A percentile compares a stretch with the other conserved stretches of the same genome.
Evolutionary conservation across 2,113 vertebrate species (phyloP).

Genomic region (Grammomys dolichurus): DNA sequence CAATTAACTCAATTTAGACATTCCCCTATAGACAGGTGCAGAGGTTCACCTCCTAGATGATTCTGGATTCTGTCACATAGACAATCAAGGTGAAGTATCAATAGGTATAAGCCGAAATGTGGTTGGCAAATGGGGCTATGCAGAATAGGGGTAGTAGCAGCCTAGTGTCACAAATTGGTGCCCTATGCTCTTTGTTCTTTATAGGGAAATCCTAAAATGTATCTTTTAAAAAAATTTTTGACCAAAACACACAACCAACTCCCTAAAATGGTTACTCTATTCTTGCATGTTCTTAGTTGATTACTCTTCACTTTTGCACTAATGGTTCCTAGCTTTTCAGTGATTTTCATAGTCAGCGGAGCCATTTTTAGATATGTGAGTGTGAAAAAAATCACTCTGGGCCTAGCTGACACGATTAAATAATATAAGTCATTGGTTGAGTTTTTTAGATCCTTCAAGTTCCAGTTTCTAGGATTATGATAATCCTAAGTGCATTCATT

Average conservation of each 20-base stretch:
- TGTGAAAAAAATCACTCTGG: neutral
- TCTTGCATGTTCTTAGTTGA: neutral
- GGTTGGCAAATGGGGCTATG: neutral
- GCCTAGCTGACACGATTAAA: neutral
- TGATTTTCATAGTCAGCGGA: neutral
- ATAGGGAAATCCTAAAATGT: neutral
- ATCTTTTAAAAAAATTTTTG: neutral
- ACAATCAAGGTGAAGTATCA: neutral
- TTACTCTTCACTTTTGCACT: neutral
- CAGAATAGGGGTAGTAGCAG: neutral
- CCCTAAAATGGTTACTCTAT: neutral
- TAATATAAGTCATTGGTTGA: neutral
- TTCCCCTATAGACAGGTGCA: neutral
- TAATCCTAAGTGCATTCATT: neutral
- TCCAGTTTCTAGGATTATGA: conserved; percentile 13
- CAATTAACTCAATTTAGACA: too few relatives aligned
- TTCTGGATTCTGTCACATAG: neutral
- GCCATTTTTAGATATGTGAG: neutral
- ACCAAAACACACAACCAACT: neutral
- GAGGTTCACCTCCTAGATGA: neutral
- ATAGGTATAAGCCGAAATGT: neutral
- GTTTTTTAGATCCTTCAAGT: neutral
- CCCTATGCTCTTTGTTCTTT: neutral
- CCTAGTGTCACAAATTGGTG: neutral
- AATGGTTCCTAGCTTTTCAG: neutral